phyloP scores from a whole-genome alignment of 2,888 invertebrate species.

The Rhorus exstirpatorius region DNA sequence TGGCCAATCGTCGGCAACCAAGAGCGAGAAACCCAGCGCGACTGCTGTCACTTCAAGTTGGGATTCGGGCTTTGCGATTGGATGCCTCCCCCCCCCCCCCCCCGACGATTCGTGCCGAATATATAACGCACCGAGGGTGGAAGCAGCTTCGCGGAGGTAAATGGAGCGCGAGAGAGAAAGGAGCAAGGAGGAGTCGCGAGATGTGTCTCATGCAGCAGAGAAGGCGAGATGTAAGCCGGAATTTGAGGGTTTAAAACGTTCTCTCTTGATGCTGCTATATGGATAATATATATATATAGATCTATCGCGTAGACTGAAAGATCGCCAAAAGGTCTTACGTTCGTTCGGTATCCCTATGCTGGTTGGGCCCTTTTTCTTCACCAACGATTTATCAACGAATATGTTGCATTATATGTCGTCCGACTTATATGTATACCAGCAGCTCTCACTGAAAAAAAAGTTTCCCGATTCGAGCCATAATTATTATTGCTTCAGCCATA shows the following conservation, averaged over 20 bases:
- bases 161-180: neutral
- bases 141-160: neutral
- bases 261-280: constrained; percentile 57
- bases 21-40: constrained; percentile 67
- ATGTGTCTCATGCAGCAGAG: no score
- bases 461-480: no score
- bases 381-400: no score
- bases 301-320: no score
- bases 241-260: constrained; percentile 73
- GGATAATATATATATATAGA: no score
- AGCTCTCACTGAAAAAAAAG: no score
- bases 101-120: no score
- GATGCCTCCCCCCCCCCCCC: no score
- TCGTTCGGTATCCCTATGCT: neutral
- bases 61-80: constrained; percentile 72
- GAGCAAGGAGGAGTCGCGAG: constrained; percentile 9
- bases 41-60: constrained; percentile 70
- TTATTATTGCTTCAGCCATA: no score
- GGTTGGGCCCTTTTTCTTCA: neutral
- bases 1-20: constrained; percentile 69
- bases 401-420: no score
- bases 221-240: constrained; percentile 72
- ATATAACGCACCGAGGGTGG: neutral
- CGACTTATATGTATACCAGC: no score
- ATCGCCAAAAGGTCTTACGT: neutral